A percentile compares a stretch with the other conserved stretches of the same genome.
phyloP scores from a whole-genome alignment of 2,113 vertebrate genomes.

The Synodontis membranacea region DNA sequence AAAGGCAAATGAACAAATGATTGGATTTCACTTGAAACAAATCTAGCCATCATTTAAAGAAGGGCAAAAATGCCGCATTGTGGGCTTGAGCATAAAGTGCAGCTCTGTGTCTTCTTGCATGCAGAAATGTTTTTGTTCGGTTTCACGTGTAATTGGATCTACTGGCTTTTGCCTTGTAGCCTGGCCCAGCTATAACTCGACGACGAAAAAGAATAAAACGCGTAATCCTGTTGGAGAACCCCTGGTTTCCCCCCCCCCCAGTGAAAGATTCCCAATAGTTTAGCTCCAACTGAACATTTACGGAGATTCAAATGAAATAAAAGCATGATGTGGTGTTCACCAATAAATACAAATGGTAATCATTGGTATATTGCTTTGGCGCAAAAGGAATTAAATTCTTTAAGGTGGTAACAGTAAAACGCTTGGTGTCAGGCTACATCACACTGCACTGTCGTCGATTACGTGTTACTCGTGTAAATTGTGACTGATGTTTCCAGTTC shows the following conservation, averaged over 20 bases:
- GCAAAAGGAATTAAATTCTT: neutral
- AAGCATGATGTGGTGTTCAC: neutral
- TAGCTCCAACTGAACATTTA: too few species aligned
- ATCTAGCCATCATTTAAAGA: neutral
- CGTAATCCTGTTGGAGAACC: neutral
- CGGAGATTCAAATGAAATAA: neutral
- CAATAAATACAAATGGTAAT: neutral
- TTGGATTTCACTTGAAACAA: neutral
- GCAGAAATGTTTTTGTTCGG: neutral
- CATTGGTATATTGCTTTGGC: neutral
- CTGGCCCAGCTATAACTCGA: neutral
- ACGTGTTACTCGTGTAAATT: slow-evolving; percentile 14
- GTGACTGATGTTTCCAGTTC: slow-evolving; percentile 3
- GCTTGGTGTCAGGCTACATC: neutral
- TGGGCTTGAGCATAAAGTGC: neutral
- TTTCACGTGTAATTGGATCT: neutral
- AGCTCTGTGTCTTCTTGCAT: neutral
- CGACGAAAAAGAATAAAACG: neutral
- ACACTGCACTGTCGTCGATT: neutral
- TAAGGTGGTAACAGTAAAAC: too few species aligned
- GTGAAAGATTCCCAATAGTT: neutral
- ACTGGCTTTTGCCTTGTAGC: neutral
- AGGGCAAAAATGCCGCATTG: neutral
- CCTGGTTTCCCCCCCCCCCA: too few species aligned
- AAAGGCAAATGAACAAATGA: slow-evolving; percentile 5